These are phyloP conservation scores for Urosaurus nigricauda DNA, from an alignment of 2,797 vertebrate species.

Conservation along the genomic window DNA sequence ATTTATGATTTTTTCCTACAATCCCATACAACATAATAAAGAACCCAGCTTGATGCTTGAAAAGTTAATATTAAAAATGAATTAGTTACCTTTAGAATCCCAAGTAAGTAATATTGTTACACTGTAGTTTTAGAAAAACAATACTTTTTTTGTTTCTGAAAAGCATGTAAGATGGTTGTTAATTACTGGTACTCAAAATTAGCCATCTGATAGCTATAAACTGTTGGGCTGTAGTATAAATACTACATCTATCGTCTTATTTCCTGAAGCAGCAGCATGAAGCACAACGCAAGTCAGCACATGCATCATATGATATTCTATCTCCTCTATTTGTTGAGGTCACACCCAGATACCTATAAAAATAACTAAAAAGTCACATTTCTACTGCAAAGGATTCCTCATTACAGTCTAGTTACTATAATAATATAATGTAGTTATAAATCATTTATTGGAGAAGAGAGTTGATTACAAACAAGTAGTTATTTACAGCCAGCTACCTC, in stretches of 20 bases:
- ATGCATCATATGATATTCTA: background rate
- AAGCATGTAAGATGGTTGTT: background rate
- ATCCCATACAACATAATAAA: background rate
- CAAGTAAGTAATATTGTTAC: background rate
- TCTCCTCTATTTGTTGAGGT: background rate
- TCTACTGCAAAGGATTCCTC: background rate
- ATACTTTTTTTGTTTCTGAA: background rate
- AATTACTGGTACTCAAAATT: background rate
- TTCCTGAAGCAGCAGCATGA: background rate
- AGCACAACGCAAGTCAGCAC: background rate
- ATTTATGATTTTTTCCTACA: background rate
- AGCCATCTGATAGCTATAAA: background rate
- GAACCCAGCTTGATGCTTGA: background rate
- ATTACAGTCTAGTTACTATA: background rate
- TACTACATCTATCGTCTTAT: background rate
- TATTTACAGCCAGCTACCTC: no score
- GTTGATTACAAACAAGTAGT: no score
- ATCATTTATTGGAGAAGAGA: background rate
- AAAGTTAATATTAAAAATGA: background rate
- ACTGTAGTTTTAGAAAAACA: background rate
- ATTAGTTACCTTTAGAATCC: background rate
- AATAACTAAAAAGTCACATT: background rate
- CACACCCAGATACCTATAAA: background rate
- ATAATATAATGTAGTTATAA: background rate
- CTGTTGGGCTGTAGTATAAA: background rate